Evolutionary conservation across 2,113 vertebrate species (phyloP), one percentile per base, ranked within the genome.

Genomic region (Morone saxatilis): DNA sequence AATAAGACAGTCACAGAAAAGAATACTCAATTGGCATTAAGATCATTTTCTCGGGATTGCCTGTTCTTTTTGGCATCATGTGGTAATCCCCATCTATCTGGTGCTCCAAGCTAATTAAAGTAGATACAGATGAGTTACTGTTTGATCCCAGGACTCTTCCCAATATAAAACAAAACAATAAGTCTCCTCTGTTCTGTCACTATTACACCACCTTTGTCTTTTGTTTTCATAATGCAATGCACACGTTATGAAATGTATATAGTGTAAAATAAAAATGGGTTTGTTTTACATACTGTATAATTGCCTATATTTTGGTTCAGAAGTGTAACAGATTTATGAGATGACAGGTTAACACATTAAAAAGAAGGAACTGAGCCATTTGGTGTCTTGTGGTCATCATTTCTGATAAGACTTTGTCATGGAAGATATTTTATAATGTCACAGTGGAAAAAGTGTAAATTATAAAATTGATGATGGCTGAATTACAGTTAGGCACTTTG

Each of bases 271-370:
- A 95, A 95, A 95, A 95, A 95, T 95, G 89, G 91, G 93, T 94
- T 94, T 92, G 94, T 96, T 96, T 96, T 96, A 96, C 93, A 94
- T 95, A 95, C 94, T 96, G 95, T 95, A 95, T 94, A 95, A 95
- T 94, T 95, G 92, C 94, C 93, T 95, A 94, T 95, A 94, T 95
- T 95, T 95, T 95, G 92, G 94, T 94, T 95, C 91, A 94, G 90
- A 95, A 93, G 89, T 94, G 93, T 94, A 95, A 94, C 94, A 94
- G 93, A 95, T 95, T 94, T 93, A 95, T 95, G 94, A 94, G 92
- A 93, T 88, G 91, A 92, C 92, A 89, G 90, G 92, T 93, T 95
- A 95, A 96, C 94, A 93, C 92, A 95, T 93, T 95, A 95, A 96
- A 94, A 95, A 89, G 86, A 93, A 91, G 86, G 88, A 94, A 88